A percentile compares a stretch with the other conserved stretches of the same genome.
Conservation (phyloP, 2,888 invertebrate species). For the Teleogryllus oceanicus region DNA sequence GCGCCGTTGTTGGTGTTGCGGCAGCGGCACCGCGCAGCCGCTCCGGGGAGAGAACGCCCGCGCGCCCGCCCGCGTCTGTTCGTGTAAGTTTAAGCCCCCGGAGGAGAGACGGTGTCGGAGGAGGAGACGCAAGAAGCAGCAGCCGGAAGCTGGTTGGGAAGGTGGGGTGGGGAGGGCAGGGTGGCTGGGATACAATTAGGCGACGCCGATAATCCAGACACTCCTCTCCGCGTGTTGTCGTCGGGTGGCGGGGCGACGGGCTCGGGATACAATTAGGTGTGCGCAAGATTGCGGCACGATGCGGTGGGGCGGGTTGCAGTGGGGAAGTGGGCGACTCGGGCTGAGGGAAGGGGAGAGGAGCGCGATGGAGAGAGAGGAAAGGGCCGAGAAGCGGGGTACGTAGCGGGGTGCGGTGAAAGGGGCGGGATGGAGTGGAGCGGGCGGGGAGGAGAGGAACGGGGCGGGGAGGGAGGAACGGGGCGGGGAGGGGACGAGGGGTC, state of each 20-base stretch:
- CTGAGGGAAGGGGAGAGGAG: too few species aligned
- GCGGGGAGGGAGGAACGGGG: too few species aligned
- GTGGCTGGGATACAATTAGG: not conserved
- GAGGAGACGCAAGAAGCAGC: not conserved
- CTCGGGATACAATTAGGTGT: not conserved
- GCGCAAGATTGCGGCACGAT: not conserved
- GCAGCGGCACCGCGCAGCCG: too few species aligned
- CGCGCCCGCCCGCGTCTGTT: too few species aligned
- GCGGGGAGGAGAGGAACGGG: not conserved
- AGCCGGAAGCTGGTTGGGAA: not conserved
- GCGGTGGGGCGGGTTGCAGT: not conserved
- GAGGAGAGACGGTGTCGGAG: not conserved
- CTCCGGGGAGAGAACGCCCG: too few species aligned
- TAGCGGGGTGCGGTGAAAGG: too few species aligned
- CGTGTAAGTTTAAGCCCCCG: too few species aligned
- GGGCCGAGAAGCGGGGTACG: not conserved
- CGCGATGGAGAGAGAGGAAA: not conserved
- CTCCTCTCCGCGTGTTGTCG: not conserved
- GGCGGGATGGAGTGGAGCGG: not conserved
- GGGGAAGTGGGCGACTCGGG: too few species aligned
- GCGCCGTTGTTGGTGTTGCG: not conserved
- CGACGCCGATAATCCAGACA: constrained; percentile 1
- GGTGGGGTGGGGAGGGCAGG: not conserved
- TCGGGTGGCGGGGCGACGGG: not conserved
- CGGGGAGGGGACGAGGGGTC: too few species aligned